phyloP scores from a whole-genome alignment of 2,888 invertebrate genomes.

The Himalopsyche anomala region DNA sequence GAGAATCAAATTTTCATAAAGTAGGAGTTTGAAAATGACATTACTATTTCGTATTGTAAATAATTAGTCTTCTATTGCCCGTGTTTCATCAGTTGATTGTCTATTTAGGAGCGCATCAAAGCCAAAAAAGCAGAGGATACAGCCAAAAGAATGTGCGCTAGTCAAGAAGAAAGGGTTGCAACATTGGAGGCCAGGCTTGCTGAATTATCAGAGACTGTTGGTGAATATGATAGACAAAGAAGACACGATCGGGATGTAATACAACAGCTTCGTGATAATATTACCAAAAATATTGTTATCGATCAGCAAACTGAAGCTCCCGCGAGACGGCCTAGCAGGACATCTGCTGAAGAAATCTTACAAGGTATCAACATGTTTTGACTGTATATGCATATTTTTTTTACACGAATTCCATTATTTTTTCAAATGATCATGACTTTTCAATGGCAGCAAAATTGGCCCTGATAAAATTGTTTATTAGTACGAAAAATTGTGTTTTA shows the following conservation, averaged over 20 bases:
- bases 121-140: conserved; percentile 84
- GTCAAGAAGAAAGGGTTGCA: conserved; percentile 87
- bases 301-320: conserved; percentile 43
- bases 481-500: no score
- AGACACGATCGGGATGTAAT: conserved; percentile 86
- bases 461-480: no score
- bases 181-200: conserved; percentile 85
- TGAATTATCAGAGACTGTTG: conserved; percentile 87
- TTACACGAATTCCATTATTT: no score
- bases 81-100: background rate
- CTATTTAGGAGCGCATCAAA: conserved; percentile 81
- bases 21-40: no score
- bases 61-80: no score
- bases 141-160: conserved; percentile 80
- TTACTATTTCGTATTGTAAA: no score
- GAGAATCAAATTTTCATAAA: no score
- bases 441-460: no score
- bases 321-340: conserved; percentile 23
- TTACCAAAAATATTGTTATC: conserved; percentile 67
- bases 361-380: conserved; percentile 10
- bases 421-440: background rate
- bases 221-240: conserved; percentile 84
- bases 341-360: conserved; percentile 47
- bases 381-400: no score
- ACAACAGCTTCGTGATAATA: conserved; percentile 79